Base-by-base conservation (phyloP, 2,888 invertebrate genomes). In the Fragum fragum region DNA sequence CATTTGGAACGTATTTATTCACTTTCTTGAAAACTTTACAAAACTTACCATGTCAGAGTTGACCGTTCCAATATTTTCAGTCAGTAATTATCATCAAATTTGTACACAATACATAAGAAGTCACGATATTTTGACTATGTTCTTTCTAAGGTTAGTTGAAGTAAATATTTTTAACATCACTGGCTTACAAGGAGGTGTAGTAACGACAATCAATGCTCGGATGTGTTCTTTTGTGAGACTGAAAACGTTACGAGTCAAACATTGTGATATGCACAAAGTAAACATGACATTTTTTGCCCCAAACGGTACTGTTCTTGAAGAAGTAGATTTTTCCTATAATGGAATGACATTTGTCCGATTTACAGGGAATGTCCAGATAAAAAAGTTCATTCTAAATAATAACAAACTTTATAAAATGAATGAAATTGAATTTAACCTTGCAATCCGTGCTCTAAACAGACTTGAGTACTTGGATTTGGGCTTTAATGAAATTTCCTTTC, bases 291-390 rank as follows among this genome's bases (percentile, higher is more conserved):
- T 29, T 18, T 28, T 29, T 3, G n/a, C 28, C 18, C 61, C 61
- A 18, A 28, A 61, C 32, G 28, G 32, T 3, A n/a, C 28, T 5
- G 3, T 11, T n/a, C n/a, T 61, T 28, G 32, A 32, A 11, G 61
- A 61, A 32, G 7, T 61, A 14, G 61, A 61, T 32, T 32, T 61
- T 7, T 61, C 61, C 26, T 14, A 61, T n/a, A 61, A 61, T 18
- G 32, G n/a, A 6, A 16, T 61, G 3, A 11, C n/a, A 1, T 61
- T 28, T 32, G 29, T 61, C 32, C 18, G 14, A 9, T 9, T 61
- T 5, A 32, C 26, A 2, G 32, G 29, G 11, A 61, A 29, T 29
- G 18, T 29, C 1, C 29, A 61, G n/a, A 18, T 29, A 7, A 61
- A 16, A 18, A 29, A 29, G 9, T n/a, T 61, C 6, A 32, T 32